phyloP scores from a whole-genome alignment of 1,140 invertebrate species.

The Neotoxoptera formosana region DNA sequence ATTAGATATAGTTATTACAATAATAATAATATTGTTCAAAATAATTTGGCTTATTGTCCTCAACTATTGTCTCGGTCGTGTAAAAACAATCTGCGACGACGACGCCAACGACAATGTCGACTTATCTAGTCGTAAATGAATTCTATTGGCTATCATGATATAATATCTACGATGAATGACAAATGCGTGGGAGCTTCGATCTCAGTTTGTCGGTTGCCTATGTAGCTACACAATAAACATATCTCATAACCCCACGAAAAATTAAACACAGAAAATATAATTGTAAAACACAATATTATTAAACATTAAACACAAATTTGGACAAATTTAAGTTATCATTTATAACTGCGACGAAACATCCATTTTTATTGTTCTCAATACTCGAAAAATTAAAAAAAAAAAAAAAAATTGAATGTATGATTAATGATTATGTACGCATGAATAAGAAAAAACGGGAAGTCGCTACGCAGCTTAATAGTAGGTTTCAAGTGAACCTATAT shows the following conservation, averaged over 20 bases:
- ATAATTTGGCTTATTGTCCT: not conserved
- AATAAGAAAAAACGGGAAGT: not conserved
- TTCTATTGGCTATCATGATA: not conserved
- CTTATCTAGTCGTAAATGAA: not conserved
- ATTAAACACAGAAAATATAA: not conserved
- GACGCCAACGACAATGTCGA: not conserved
- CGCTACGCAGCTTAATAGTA: not conserved
- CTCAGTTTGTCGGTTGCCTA: not conserved
- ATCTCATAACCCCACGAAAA: not conserved
- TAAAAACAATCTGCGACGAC: not conserved
- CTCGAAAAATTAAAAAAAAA: no score
- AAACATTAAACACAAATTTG: no score
- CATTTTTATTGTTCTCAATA: not conserved
- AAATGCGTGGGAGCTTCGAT: not conserved
- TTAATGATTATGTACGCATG: not conserved
- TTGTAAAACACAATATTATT: not conserved
- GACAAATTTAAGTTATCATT: not conserved
- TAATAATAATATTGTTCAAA: not conserved
- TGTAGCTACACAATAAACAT: not conserved
- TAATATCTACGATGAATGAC: not conserved
- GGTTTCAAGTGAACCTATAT: not conserved
- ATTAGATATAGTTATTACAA: slow-evolving; percentile 19
- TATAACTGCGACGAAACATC: not conserved
- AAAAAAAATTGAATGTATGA: no score
- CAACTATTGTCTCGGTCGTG: not conserved